Evolutionary conservation across 1,140 invertebrate species (phyloP).

Genomic region (Bombus turneri): DNA sequence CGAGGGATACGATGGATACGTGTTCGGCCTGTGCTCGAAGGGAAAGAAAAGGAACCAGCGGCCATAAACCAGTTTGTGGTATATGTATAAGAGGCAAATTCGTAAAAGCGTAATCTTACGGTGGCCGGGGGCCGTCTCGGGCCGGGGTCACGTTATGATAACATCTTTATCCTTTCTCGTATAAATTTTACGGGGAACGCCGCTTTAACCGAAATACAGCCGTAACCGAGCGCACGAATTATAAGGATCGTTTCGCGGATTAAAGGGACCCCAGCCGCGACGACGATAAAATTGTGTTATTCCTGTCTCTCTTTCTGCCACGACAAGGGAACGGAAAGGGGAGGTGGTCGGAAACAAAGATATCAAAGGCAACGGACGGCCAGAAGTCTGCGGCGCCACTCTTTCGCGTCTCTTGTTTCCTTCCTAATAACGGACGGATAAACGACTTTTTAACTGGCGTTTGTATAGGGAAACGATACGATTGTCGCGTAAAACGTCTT

Average conservation of each 20-base stretch:
- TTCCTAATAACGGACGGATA: conserved; percentile 32
- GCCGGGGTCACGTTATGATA: conserved; percentile 71
- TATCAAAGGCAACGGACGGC: conserved; percentile 12
- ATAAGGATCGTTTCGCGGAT: conserved; percentile 75
- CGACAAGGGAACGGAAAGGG: neutral
- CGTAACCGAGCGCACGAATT: conserved; percentile 72
- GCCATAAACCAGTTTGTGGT: conserved; percentile 74
- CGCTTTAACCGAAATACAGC: conserved; percentile 74
- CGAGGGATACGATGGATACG: too few species aligned
- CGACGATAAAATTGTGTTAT: conserved; percentile 66
- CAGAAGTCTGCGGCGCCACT: neutral
- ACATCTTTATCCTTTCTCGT: conserved; percentile 78
- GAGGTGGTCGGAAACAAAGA: neutral
- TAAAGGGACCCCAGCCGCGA: conserved; percentile 49
- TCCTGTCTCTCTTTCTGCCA: conserved; percentile 37
- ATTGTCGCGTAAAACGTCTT: conserved; percentile 12
- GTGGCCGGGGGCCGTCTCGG: conserved; percentile 63
- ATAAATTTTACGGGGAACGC: conserved; percentile 76
- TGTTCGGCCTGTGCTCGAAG: neutral
- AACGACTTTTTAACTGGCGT: conserved; percentile 57
- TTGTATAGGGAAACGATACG: conserved; percentile 9
- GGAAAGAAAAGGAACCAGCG: neutral
- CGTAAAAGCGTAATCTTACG: conserved; percentile 78
- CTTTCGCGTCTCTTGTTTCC: conserved; percentile 2
- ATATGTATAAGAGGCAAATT: conserved; percentile 71